A percentile compares a stretch with the other conserved stretches of the same genome.
phyloP scores from a whole-genome alignment of 2,888 invertebrate genomes.

The Sphinx pinastri region DNA sequence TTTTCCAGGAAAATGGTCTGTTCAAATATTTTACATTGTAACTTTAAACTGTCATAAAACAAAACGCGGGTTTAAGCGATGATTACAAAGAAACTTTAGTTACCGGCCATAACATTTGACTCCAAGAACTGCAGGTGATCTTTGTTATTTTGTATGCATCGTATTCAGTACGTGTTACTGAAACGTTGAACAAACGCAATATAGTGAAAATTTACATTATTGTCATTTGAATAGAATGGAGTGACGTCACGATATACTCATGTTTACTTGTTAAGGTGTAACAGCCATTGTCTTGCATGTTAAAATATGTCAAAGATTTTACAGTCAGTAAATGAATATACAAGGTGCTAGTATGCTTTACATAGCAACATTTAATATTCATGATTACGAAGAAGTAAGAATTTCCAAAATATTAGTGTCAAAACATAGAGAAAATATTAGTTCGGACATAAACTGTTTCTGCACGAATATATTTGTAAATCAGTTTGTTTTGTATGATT shows the following conservation, averaged over 20 bases:
- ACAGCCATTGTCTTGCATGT: conserved; percentile 1
- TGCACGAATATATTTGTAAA: background rate
- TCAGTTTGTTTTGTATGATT: too few species aligned
- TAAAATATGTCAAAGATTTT: background rate
- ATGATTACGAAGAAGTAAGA: too few species aligned
- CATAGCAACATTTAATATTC: background rate
- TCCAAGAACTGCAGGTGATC: conserved; percentile 17
- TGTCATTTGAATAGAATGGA: conserved; percentile 24
- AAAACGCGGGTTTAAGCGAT: background rate
- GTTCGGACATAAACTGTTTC: too few species aligned
- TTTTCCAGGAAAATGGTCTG: conserved; percentile 2
- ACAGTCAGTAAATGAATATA: background rate
- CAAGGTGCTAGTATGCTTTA: background rate
- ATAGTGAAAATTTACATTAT: conserved; percentile 27
- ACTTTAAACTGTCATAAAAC: conserved; percentile 5
- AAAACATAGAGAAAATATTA: too few species aligned
- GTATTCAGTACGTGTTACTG: conserved; percentile 17
- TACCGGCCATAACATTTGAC: conserved; percentile 17
- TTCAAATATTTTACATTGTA: conserved; percentile 21
- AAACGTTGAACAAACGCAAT: conserved; percentile 8
- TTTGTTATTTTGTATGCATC: conserved; percentile 11
- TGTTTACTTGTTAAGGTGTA: conserved; percentile 16
- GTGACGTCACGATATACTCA: conserved; percentile 8
- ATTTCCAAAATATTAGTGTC: too few species aligned
- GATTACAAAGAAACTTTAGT: conserved; percentile 21